Evolutionary conservation across 2,888 invertebrate species (phyloP).

Genomic region (Bugula neritina): DNA sequence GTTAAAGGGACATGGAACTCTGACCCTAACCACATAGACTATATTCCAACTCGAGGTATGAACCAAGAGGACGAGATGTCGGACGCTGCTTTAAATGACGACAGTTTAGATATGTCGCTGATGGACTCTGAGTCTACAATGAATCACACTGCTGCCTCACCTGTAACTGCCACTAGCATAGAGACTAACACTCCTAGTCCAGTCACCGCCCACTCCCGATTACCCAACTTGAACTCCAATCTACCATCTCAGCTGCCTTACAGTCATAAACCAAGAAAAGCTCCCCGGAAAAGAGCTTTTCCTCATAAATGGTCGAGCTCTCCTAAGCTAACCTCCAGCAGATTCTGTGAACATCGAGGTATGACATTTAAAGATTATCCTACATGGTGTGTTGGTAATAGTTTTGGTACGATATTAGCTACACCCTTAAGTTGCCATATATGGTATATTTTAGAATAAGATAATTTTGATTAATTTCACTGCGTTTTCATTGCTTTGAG

Average conservation of each 20-base stretch:
- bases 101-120: background rate
- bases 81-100: background rate
- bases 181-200: background rate
- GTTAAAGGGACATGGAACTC: constrained; percentile 21
- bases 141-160: background rate
- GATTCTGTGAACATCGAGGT: constrained; percentile 20
- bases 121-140: background rate
- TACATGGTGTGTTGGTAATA: too few relatives aligned
- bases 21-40: constrained; percentile 22
- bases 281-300: background rate
- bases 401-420: too few relatives aligned
- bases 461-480: too few relatives aligned
- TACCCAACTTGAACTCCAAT: background rate
- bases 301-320: constrained; percentile 13
- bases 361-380: background rate
- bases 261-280: background rate
- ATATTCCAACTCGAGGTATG: constrained; percentile 21
- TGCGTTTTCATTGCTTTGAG: too few relatives aligned
- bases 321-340: constrained; percentile 9
- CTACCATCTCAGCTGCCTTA: too few relatives aligned
- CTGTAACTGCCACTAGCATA: background rate
- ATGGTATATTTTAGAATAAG: too few relatives aligned
- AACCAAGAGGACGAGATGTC: background rate
- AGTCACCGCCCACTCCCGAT: background rate
- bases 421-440: too few relatives aligned